phyloP scores from a whole-genome alignment of 2,888 invertebrate genomes.

The Meta bourneti region DNA sequence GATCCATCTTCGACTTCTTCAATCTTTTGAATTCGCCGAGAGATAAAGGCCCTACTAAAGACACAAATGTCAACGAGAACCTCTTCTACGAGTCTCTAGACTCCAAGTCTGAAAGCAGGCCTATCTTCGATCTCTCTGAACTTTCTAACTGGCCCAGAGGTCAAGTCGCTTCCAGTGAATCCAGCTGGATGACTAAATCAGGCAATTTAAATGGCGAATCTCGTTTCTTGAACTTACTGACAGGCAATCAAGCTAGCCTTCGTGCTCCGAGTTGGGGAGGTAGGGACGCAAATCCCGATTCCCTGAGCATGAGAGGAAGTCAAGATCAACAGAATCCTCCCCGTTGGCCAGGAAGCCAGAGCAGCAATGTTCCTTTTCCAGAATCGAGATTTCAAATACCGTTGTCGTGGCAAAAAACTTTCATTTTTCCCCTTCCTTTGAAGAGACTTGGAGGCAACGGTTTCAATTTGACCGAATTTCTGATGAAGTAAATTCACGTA shows the following conservation, averaged over 20 bases:
- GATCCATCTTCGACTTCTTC: neutral
- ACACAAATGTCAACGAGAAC: too few species aligned
- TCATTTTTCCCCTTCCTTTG: neutral
- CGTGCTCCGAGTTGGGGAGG: neutral
- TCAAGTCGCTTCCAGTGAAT: neutral
- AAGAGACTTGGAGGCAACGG: neutral
- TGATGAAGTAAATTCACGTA: neutral
- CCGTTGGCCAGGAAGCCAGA: neutral
- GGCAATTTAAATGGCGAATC: neutral
- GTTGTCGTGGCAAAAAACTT: neutral
- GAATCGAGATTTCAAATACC: neutral
- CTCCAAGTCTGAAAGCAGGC: neutral
- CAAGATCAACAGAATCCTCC: neutral
- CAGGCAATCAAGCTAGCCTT: neutral
- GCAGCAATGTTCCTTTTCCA: neutral
- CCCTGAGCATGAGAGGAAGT: neutral
- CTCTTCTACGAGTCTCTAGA: too few species aligned
- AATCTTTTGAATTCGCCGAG: neutral
- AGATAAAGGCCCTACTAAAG: too few species aligned
- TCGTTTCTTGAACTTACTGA: neutral
- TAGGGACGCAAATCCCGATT: neutral
- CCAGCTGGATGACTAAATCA: neutral
- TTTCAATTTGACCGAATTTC: neutral
- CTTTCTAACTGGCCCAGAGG: neutral
- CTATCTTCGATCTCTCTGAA: slow-evolving; percentile 6